Evolutionary conservation across 2,113 vertebrate genomes (phyloP).

Genomic region (Phylloscopus whistleri): DNA sequence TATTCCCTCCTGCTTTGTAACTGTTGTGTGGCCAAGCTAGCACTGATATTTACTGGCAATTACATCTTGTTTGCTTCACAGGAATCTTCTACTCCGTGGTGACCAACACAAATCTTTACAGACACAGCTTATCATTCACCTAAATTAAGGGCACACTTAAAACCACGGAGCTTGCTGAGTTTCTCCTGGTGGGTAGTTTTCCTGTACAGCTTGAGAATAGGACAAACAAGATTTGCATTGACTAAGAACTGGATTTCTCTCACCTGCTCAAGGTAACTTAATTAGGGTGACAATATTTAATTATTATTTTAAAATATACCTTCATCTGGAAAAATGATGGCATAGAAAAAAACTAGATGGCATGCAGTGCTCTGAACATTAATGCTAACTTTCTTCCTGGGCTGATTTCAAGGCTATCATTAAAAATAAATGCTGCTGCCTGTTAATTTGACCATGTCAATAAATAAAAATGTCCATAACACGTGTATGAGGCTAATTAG

Average conservation of each 20-base stretch:
- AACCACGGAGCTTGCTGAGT: neutral
- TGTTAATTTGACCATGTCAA: conserved; percentile 61
- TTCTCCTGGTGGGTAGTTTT: neutral
- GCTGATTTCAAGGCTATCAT: conserved; percentile 46
- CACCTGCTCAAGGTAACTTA: neutral
- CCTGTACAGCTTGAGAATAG: neutral
- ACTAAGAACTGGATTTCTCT: neutral
- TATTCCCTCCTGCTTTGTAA: neutral
- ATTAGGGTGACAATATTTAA: neutral
- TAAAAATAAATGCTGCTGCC: conserved; percentile 50
- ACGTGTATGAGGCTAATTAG: conserved; percentile 58
- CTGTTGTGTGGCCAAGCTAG: neutral
- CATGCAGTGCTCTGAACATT: neutral
- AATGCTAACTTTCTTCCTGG: conserved; percentile 35
- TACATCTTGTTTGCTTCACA: neutral
- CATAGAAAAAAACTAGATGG: neutral
- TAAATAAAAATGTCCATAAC: conserved; percentile 60
- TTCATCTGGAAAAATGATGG: neutral
- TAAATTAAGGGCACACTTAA: neutral
- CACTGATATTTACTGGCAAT: neutral
- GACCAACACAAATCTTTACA: neutral
- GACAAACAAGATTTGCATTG: neutral
- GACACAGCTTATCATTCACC: neutral
- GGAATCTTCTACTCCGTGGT: neutral
- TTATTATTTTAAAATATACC: neutral